These are phyloP conservation scores for Astreopora myriophthalma DNA, from an alignment of 64 coral and sea anemone genomes.

Conservation along the genomic window DNA sequence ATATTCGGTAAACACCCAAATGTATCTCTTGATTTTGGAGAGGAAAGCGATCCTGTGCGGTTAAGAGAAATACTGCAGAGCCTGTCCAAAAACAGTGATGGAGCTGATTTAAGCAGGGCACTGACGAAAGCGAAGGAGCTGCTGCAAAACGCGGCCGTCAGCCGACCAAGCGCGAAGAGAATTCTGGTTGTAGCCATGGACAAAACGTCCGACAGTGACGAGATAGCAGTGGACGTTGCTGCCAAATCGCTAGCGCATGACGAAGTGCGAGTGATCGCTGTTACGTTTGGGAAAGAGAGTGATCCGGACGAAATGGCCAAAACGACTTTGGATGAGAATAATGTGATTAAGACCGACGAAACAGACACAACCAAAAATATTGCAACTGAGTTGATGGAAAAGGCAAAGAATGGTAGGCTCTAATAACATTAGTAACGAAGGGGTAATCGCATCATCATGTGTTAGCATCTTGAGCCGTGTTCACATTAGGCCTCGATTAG, in stretches of 20 bases:
- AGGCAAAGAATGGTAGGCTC: conserved; percentile 4
- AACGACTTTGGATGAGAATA: conserved; percentile 42
- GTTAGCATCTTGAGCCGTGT: too few relatives aligned
- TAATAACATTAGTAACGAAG: background rate
- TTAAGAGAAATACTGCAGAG: background rate
- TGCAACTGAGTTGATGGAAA: conserved; percentile 15
- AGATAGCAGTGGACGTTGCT: background rate
- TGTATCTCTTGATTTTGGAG: conserved; percentile 16
- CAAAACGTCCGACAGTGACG: conserved; percentile 34
- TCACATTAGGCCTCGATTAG: too few relatives aligned
- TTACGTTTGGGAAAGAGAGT: conserved; percentile 41
- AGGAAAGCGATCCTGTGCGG: background rate
- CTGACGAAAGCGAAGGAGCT: conserved; percentile 31
- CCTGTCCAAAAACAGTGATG: conserved; percentile 10
- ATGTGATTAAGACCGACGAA: conserved; percentile 17
- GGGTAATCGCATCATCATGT: background rate
- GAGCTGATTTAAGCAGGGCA: conserved; percentile 23
- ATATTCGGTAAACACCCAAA: conserved; percentile 44
- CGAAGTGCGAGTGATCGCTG: conserved; percentile 39
- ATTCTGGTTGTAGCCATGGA: conserved; percentile 60
- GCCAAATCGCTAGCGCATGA: conserved; percentile 14
- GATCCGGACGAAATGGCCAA: conserved; percentile 21
- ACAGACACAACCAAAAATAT: background rate
- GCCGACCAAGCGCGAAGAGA: conserved; percentile 20
- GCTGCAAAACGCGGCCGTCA: background rate